A percentile compares a stretch with the other conserved stretches of the same genome.
Conservation (phyloP, 2,888 invertebrate species). For the Anticlea derivata region DNA sequence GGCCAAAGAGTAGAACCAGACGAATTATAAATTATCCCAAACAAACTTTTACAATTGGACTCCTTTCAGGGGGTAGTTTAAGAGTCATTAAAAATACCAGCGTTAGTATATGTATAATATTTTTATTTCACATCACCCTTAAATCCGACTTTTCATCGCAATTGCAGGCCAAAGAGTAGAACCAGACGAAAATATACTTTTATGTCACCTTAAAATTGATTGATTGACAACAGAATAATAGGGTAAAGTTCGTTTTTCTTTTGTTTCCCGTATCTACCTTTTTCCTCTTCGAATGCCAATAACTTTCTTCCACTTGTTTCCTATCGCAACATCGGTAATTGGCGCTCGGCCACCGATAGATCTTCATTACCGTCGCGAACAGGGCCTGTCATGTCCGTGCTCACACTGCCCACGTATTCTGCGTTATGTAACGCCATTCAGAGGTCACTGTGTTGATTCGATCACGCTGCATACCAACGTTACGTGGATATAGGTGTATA, state of each 20-base stretch:
- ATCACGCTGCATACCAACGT: conserved; percentile 3
- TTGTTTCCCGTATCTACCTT: not conserved
- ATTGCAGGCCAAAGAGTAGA: no score
- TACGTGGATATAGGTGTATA: not conserved
- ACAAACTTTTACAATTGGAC: no score
- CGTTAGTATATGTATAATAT: no score
- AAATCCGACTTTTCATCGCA: no score
- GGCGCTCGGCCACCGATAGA: conserved; percentile 47
- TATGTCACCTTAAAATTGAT: no score
- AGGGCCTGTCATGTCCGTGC: conserved; percentile 28
- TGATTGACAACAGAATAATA: no score
- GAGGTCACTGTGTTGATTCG: conserved; percentile 23
- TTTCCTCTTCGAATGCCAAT: conserved; percentile 17
- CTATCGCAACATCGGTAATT: conserved; percentile 35
- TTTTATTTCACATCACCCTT: no score
- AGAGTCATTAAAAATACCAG: no score
- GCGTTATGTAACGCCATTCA: conserved; percentile 20
- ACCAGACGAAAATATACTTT: no score
- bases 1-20: no score
- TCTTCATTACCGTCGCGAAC: conserved; percentile 52
- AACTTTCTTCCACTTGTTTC: conserved; percentile 27
- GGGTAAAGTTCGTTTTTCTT: not conserved
- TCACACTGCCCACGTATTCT: conserved; percentile 18
- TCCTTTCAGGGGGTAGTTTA: no score
- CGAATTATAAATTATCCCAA: no score